phyloP scores from a whole-genome alignment of 2,888 invertebrate species.

The Drosophila prostipennis region DNA sequence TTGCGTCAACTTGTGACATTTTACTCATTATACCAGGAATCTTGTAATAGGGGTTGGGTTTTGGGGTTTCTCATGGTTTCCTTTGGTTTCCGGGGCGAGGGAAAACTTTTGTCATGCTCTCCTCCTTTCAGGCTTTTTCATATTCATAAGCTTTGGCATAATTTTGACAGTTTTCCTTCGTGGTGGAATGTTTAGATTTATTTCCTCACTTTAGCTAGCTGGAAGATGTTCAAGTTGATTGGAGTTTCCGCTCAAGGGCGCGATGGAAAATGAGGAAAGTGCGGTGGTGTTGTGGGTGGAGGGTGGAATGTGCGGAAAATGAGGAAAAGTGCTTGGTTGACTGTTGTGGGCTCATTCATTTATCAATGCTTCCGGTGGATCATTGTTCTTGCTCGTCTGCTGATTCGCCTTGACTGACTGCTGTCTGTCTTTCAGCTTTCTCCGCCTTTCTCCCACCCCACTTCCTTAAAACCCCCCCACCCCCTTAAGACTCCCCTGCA shows the following conservation, averaged over 20 bases:
- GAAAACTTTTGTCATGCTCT: conserved; percentile 55
- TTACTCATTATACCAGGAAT: conserved; percentile 68
- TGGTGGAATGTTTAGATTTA: conserved; percentile 73
- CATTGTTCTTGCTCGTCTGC: conserved; percentile 41
- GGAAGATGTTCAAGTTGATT: conserved; percentile 48
- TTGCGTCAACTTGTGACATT: conserved; percentile 81
- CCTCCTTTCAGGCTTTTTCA: conserved; percentile 46
- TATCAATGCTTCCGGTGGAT: conserved; percentile 74
- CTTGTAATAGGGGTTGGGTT: conserved; percentile 21
- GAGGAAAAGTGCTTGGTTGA: conserved; percentile 8
- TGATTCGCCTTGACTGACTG: conserved; percentile 47
- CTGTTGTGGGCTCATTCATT: conserved; percentile 61
- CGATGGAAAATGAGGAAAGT: conserved; percentile 4
- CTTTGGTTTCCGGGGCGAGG: neutral
- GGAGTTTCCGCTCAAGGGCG: conserved; percentile 25
- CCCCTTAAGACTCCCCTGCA: neutral
- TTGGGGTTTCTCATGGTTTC: conserved; percentile 16
- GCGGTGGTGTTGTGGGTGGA: neutral
- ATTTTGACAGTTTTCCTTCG: conserved; percentile 75
- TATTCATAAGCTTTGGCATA: conserved; percentile 74
- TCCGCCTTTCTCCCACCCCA: neutral
- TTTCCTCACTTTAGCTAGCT: conserved; percentile 55
- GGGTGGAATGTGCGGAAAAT: neutral
- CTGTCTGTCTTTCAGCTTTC: conserved; percentile 23
- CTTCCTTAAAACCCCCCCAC: neutral